A percentile compares a stretch with the other conserved stretches of the same genome.
These are phyloP conservation scores for Nerophis ophidion DNA, from an alignment of 2,113 vertebrate genomes.

Conservation along the genomic window DNA sequence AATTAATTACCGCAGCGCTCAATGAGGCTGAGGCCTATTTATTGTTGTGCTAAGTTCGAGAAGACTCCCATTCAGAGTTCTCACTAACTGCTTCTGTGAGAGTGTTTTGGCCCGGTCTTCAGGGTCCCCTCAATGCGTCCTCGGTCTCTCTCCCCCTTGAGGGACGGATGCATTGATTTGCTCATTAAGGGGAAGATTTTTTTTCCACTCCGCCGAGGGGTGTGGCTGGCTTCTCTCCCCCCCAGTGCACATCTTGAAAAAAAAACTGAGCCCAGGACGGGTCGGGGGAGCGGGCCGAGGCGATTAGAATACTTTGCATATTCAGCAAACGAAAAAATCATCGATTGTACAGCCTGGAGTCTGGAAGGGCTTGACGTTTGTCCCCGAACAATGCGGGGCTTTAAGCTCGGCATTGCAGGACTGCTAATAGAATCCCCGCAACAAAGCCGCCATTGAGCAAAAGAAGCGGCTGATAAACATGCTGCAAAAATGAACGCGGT, in stretches of 20 bases:
- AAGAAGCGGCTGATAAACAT: constrained; percentile 51
- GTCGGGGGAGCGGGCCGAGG: constrained; percentile 11
- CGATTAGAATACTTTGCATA: constrained; percentile 75
- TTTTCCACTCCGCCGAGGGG: constrained; percentile 65
- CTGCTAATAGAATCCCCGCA: constrained; percentile 41
- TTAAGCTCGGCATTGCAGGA: constrained; percentile 38
- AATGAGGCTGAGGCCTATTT: constrained; percentile 56
- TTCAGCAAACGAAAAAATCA: constrained; percentile 81
- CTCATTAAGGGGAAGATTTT: constrained; percentile 70
- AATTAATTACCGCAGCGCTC: constrained; percentile 65
- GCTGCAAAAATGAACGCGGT: constrained; percentile 60
- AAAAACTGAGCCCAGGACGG: constrained; percentile 35
- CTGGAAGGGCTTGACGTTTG: constrained; percentile 68
- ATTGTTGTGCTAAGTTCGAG: constrained; percentile 75
- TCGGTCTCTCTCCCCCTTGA: constrained; percentile 56
- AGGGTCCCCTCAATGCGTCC: constrained; percentile 53
- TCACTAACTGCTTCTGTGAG: constrained; percentile 66
- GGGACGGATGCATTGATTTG: constrained; percentile 75
- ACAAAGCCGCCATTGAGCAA: constrained; percentile 42
- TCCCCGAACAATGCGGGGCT: constrained; percentile 59
- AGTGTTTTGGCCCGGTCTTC: constrained; percentile 70
- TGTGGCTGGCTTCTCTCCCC: constrained; percentile 73
- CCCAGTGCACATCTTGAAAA: constrained; percentile 73
- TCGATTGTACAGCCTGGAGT: constrained; percentile 69
- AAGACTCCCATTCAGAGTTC: constrained; percentile 67